Conservation (phyloP, 2,113 vertebrate species). For the Prionailurus viverrinus region DNA sequence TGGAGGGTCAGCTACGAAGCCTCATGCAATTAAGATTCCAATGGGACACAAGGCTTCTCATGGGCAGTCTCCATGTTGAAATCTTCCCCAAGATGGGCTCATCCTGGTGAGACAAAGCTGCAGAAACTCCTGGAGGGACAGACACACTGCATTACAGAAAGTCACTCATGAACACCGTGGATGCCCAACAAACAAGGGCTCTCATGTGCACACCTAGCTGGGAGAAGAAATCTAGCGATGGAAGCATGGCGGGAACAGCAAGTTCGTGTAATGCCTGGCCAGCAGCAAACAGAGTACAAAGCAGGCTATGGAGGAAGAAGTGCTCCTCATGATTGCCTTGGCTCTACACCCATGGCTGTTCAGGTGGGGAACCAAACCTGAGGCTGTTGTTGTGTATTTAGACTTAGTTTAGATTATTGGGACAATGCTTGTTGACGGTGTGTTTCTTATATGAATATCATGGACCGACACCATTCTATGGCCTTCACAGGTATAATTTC, state of each 20-base stretch:
- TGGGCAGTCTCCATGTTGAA: not conserved
- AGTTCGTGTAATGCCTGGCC: not conserved
- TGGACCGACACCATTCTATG: not conserved
- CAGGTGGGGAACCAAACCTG: not conserved
- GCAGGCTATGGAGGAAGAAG: not conserved
- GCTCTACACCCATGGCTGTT: fast-evolving
- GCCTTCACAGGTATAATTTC: not conserved
- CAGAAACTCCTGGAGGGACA: not conserved
- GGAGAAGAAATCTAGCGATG: not conserved
- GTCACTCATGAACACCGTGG: no score
- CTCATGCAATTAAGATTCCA: not conserved
- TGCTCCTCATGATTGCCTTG: not conserved
- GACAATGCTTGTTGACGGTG: not conserved
- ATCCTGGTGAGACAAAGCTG: not conserved
- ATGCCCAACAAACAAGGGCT: not conserved
- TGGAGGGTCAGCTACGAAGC: not conserved
- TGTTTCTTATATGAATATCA: not conserved
- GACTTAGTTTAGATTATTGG: not conserved
- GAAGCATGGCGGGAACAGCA: not conserved
- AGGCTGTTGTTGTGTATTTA: not conserved
- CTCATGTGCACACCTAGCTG: not conserved
- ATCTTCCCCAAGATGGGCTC: not conserved
- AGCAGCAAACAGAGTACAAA: not conserved
- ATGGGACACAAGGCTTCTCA: fast-evolving
- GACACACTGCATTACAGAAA: not conserved